A percentile compares a stretch with the other conserved stretches of the same genome.
Evolutionary conservation across 2,113 vertebrate genomes (phyloP).

Genomic region (Copsychus sechellarum): DNA sequence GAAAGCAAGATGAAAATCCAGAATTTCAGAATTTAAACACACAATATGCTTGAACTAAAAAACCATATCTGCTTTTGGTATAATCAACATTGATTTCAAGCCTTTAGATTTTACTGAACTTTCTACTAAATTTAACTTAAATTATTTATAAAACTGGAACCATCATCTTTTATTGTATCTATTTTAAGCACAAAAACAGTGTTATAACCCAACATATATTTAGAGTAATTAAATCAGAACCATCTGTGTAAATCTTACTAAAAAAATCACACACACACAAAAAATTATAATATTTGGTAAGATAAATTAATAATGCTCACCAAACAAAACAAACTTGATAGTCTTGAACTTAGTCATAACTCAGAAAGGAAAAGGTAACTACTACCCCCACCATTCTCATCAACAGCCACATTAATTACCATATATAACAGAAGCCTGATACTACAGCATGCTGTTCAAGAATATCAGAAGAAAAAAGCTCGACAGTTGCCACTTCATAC

Average conservation of each 20-base stretch:
- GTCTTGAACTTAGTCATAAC: background rate
- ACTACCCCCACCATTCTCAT: background rate
- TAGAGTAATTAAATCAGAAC: background rate
- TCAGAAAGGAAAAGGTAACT: background rate
- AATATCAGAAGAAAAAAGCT: background rate
- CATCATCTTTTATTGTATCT: background rate
- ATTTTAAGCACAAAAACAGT: background rate
- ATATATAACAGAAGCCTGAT: background rate
- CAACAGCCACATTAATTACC: background rate
- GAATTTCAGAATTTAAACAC: background rate
- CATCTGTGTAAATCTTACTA: background rate
- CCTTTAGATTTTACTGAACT: background rate
- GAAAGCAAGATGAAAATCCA: background rate
- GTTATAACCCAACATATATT: background rate
- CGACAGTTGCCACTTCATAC: background rate
- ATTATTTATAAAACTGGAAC: background rate
- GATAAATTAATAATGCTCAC: background rate
- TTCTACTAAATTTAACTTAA: background rate
- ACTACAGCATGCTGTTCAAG: background rate
- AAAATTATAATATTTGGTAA: background rate
- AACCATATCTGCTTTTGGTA: background rate
- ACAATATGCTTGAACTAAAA: background rate
- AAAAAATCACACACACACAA: background rate
- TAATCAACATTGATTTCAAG: background rate
- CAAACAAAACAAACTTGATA: background rate